phyloP scores from a whole-genome alignment of 2,113 vertebrate species.

The Trichomycterus rosablanca region DNA sequence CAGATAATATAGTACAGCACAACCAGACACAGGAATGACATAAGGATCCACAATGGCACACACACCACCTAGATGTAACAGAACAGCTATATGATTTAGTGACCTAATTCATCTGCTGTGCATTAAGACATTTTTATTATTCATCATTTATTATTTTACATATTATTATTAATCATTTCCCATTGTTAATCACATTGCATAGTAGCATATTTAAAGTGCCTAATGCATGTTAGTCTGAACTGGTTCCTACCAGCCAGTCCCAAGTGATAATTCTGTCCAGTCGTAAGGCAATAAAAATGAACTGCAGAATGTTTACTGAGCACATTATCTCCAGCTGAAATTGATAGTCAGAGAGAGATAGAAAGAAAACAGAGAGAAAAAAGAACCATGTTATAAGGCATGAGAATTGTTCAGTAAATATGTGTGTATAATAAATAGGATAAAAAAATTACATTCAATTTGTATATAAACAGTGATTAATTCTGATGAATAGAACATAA shows the following conservation, averaged over 20 bases:
- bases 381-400: too few relatives aligned
- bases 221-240: too few relatives aligned
- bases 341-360: slow-evolving; percentile 13
- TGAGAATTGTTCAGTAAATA: too few relatives aligned
- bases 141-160: too few relatives aligned
- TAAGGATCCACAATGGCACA: slow-evolving; percentile 95
- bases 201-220: too few relatives aligned
- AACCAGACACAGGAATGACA: slow-evolving; percentile 96
- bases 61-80: slow-evolving; percentile 82
- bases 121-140: neutral
- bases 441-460: too few relatives aligned
- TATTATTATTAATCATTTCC: too few relatives aligned
- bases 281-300: slow-evolving; percentile 97
- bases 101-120: neutral
- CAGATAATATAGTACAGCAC: slow-evolving; percentile 98
- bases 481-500: too few relatives aligned
- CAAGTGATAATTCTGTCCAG: slow-evolving; percentile 92
- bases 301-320: slow-evolving; percentile 97
- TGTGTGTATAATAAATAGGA: too few relatives aligned
- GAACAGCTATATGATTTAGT: neutral
- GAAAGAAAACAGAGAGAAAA: too few relatives aligned
- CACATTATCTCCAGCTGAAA: slow-evolving; percentile 94
- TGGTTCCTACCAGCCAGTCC: slow-evolving; percentile 90
- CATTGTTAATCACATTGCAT: neutral
- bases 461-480: too few relatives aligned